Conservation (phyloP, 2,888 invertebrate genomes). For the Melanophora roralis region DNA sequence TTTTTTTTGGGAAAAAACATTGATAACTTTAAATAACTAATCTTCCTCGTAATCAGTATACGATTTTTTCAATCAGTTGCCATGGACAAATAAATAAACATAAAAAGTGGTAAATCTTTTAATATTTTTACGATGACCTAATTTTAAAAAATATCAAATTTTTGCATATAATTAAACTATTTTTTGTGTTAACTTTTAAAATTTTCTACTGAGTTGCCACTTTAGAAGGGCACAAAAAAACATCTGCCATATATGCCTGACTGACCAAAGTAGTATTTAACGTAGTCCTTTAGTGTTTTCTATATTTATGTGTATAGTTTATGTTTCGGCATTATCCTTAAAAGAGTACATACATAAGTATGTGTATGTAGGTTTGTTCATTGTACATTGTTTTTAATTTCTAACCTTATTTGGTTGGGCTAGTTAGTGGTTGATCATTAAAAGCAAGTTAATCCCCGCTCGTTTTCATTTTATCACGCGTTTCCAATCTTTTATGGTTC, state of each 20-base stretch:
- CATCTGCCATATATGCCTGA: slow-evolving; percentile 49
- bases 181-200: background rate
- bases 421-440: slow-evolving; percentile 41
- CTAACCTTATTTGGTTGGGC: background rate
- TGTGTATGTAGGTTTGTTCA: background rate
- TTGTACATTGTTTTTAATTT: slow-evolving; percentile 3
- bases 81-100: too few species aligned
- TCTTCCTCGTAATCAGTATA: too few species aligned
- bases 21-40: background rate
- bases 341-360: background rate
- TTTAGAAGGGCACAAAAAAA: slow-evolving; percentile 1
- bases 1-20: background rate
- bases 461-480: background rate
- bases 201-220: background rate
- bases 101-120: too few species aligned
- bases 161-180: background rate
- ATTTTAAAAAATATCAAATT: slow-evolving; percentile 23
- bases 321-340: slow-evolving; percentile 25
- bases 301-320: slow-evolving; percentile 14
- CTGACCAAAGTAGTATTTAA: slow-evolving; percentile 3
- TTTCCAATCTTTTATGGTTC: slow-evolving; percentile 10
- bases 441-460: slow-evolving; percentile 25
- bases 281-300: slow-evolving; percentile 14
- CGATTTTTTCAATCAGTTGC: too few species aligned
- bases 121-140: slow-evolving; percentile 53